Base-by-base conservation (phyloP, 1,140 invertebrate genomes). In the Drosophila novamexicana region DNA sequence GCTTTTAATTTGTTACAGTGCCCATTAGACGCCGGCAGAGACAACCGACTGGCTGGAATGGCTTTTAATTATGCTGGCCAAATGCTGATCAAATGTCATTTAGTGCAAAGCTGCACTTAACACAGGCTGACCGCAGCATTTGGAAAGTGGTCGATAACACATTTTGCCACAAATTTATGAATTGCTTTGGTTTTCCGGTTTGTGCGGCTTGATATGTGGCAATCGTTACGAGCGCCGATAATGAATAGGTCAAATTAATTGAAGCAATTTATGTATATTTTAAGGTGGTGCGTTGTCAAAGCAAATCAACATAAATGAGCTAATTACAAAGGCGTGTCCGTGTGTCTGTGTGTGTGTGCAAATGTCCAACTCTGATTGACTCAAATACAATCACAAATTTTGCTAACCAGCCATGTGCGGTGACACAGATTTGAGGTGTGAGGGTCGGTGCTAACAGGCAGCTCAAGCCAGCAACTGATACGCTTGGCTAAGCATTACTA, bases 221-320 rank as follows among this genome's bases (percentile, higher is more conserved):
- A 16, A n/a, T 39, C 62, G 39, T 16, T 49, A 37, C 40, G 53
- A 32, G 57, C 68, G 39, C 42, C 47, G n/a, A 79, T 89, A 89
- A 88, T 88, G 83, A 79, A 88, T 88, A 83, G 77, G 54, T 73
- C 45, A 66, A 86, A 86, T 86, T 86, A 88, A 86, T 86, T 77
- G 76, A 58, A 69, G 77, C 84, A 80, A 83, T 88, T 88, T 86
- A 78, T 82, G 66, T 47, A 32, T 62, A 61, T 62, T 61, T 88
- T 71, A 77, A 69, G 66, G 64, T 59, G 66, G 61, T 56, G 69
- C 59, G 45, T 69, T 86, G 79, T 86, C 84, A 84, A 84, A 89
- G 84, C 80, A 83, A 88, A 88, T 88, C 80, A 89, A 75, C 77
- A 84, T 84, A 89, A 84, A 84, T 80, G 84, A 77, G 73, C 84